Base-by-base conservation (phyloP, 2,888 invertebrate species). In the Augiades crinisus region DNA sequence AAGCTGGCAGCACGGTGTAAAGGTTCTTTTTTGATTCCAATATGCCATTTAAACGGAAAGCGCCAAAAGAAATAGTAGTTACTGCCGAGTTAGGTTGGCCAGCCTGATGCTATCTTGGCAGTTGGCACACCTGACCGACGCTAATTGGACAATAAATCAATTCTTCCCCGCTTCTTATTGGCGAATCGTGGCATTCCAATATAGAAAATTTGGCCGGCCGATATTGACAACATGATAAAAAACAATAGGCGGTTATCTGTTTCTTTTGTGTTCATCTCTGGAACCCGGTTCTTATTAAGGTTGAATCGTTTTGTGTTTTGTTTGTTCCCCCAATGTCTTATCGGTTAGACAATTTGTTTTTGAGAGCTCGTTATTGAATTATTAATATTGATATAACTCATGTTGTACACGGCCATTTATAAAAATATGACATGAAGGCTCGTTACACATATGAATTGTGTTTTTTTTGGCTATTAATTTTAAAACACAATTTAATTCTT, bases 101-200 rank as follows among this genome's bases (percentile, higher is more conserved):
- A 81, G 75, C 78, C 77, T 81, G 89, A 89, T 89, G 78, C 80
- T 89, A 89, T 89, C 89, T 88, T 86, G 87, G 87, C 88, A 88
- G 88, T 89, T 89, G 89, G 89, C 89, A 89, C 89, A 87, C 88
- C 87, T 88, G 90, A 89, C 87, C 86, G 85, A 89, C 88, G 84
- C 88, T 89, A 90, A 90, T 90, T 90, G 90, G 88, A 87, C 88
- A 90, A 90, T 90, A 89, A 89, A 89, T 90, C 90, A 90, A 90
- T 89, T 88, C 88, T 87, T 83, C 79, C 81, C 80, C 81, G 86
- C 84, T 88, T 89, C 87, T 89, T 89, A 88, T 89, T 89, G 88
- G 88, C 83, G 87, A 81, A 87, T 87, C 85, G 83, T 80, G 81
- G 86, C 88, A 86, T 89, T 89, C 88, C 88, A 87, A 89, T 89